Percentiles rank a stretch among this genome's conserved stretches.
These are phyloP conservation scores for Pterocles orientalis DNA, from an alignment of 2,113 vertebrate species.

Conservation along the genomic window DNA sequence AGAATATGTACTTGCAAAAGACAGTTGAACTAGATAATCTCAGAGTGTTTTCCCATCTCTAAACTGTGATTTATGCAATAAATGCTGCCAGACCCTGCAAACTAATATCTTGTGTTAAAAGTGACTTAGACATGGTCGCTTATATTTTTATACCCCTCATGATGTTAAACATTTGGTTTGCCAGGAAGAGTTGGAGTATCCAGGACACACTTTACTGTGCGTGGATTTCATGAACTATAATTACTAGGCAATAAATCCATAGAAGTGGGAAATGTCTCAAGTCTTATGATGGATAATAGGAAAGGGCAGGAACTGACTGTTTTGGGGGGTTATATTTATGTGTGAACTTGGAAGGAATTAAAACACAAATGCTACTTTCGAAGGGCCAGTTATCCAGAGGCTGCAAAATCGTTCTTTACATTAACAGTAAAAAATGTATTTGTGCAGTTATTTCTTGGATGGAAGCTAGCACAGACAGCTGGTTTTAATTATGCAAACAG, in stretches of 20 bases:
- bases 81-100: slow-evolving; percentile 42
- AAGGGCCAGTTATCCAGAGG: slow-evolving; percentile 22
- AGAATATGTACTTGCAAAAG: slow-evolving; percentile 14
- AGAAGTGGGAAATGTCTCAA: slow-evolving; percentile 1
- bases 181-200: slow-evolving; percentile 29
- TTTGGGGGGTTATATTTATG: background rate
- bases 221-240: slow-evolving; percentile 35
- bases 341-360: slow-evolving; percentile 44
- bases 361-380: slow-evolving; percentile 16
- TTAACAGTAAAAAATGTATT: slow-evolving; percentile 53
- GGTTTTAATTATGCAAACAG: slow-evolving; percentile 42
- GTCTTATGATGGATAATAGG: slow-evolving; percentile 14
- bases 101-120: slow-evolving; percentile 40
- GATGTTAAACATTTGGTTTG: slow-evolving; percentile 40
- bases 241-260: slow-evolving; percentile 46
- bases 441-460: slow-evolving; percentile 34
- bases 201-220: slow-evolving; percentile 36
- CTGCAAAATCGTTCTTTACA: slow-evolving; percentile 33
- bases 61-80: slow-evolving; percentile 46
- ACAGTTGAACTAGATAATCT: slow-evolving; percentile 20
- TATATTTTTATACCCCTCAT: slow-evolving; percentile 55
- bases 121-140: slow-evolving; percentile 23
- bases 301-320: background rate
- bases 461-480: background rate
- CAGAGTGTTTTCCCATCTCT: slow-evolving; percentile 42